Evolutionary conservation across 2,888 invertebrate species (phyloP).

Genomic region (Sepioteuthis lessoniana): DNA sequence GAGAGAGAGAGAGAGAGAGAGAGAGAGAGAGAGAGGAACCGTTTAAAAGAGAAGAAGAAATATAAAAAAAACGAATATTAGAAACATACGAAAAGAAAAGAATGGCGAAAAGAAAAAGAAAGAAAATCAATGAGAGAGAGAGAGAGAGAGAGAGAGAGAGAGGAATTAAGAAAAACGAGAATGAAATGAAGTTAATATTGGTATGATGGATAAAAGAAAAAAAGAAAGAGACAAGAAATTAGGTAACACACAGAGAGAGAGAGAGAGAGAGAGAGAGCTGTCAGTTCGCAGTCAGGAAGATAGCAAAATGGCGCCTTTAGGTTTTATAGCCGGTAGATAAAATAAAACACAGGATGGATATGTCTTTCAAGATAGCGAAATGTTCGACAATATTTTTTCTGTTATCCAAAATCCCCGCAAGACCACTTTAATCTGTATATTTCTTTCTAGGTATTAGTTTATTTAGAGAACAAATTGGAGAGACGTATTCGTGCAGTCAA

Average conservation of each 20-base stretch:
- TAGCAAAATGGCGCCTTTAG: background rate
- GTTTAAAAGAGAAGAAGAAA: too few species aligned
- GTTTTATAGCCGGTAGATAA: background rate
- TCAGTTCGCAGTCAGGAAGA: background rate
- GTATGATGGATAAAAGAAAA: background rate
- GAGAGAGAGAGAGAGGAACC: too few species aligned
- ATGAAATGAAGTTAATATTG: too few species aligned
- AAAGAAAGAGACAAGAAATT: background rate
- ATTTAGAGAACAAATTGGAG: background rate
- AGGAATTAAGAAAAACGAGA: too few species aligned
- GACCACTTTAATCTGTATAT: constrained; percentile 33
- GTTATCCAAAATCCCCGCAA: constrained; percentile 20
- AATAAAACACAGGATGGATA: background rate
- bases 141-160: too few species aligned
- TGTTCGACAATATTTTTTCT: constrained; percentile 33
- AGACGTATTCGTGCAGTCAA: background rate
- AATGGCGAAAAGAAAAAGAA: too few species aligned
- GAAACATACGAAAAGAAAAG: too few species aligned
- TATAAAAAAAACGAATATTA: too few species aligned
- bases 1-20: too few species aligned
- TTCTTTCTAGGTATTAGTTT: background rate
- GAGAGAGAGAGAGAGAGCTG: background rate
- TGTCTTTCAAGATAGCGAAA: constrained; percentile 33
- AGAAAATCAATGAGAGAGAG: too few species aligned
- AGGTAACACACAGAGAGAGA: background rate